Conservation (phyloP, 2,113 vertebrate genomes). For the Cyanoramphus novaezelandiae region DNA sequence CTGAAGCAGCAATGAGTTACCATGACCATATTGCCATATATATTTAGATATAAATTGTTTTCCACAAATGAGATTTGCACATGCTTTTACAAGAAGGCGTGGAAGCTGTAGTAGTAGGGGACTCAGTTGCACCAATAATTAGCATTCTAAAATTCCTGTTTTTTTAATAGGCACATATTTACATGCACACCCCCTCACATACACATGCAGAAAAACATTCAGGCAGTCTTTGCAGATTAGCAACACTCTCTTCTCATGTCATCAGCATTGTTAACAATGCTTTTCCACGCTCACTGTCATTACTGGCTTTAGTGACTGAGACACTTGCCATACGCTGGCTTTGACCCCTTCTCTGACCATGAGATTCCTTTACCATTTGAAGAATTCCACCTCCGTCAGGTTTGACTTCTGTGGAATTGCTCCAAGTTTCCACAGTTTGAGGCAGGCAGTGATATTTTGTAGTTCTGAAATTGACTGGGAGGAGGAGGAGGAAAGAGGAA, state of each 20-base stretch:
- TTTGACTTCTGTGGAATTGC: background rate
- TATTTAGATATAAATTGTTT: background rate
- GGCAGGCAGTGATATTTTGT: background rate
- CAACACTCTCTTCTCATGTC: background rate
- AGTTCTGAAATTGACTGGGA: background rate
- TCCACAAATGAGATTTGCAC: background rate
- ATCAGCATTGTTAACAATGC: rapidly evolving
- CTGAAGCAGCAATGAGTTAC: background rate
- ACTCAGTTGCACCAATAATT: background rate
- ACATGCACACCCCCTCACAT: background rate
- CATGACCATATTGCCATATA: background rate
- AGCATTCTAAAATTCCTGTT: background rate
- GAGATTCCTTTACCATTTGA: background rate
- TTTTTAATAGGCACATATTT: background rate
- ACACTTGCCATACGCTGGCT: background rate
- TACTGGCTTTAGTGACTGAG: background rate
- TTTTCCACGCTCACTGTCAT: background rate
- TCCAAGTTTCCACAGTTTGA: background rate
- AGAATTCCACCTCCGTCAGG: background rate
- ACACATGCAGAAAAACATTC: background rate
- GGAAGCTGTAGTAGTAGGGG: rapidly evolving
- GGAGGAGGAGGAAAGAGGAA: background rate
- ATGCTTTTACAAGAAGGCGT: background rate
- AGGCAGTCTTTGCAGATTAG: background rate
- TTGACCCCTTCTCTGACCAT: background rate